Conservation (phyloP, 2,113 vertebrate species). For the Leiothrix lutea region DNA sequence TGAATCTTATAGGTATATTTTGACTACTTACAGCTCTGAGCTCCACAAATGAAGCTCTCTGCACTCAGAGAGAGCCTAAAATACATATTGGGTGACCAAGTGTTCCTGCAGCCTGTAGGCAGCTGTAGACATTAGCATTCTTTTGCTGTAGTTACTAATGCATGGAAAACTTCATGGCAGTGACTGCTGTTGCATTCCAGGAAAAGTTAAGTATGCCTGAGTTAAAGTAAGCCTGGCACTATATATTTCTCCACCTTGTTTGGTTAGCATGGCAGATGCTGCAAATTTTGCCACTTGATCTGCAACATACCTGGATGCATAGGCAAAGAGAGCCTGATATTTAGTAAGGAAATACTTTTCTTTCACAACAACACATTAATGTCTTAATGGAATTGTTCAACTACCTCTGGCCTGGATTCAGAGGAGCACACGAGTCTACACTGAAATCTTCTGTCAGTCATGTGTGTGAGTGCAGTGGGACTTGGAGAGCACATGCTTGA, state of each 20-base stretch:
- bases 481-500: background rate
- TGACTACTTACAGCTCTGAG: background rate
- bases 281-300: background rate
- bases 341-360: background rate
- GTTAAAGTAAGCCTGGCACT: background rate
- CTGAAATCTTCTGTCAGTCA: background rate
- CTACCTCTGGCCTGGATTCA: background rate
- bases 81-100: background rate
- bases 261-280: background rate
- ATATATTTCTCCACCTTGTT: background rate
- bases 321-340: background rate
- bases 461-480: background rate
- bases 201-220: constrained; percentile 25
- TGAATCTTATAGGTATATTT: background rate
- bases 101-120: constrained; percentile 9
- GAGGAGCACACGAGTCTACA: background rate
- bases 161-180: constrained; percentile 10
- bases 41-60: background rate
- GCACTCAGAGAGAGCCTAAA: background rate
- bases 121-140: background rate
- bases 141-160: constrained; percentile 28
- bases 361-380: background rate
- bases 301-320: background rate
- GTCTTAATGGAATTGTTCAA: background rate
- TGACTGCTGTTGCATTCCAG: constrained; percentile 24